phyloP scores from a whole-genome alignment of 2,113 vertebrate genomes.

The Notiomystis cincta region DNA sequence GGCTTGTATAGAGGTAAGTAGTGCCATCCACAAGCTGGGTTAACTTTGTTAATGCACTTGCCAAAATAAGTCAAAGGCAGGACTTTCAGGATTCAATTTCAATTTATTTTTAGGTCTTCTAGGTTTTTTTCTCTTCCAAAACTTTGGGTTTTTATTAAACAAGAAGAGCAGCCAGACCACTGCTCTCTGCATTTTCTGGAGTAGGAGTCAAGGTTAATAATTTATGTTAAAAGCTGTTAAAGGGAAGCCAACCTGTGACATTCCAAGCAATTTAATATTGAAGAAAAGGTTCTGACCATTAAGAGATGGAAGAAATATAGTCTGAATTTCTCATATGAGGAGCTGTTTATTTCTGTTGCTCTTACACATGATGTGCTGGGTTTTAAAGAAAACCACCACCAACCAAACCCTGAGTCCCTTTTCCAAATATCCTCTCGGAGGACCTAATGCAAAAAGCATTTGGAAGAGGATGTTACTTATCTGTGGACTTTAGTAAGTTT shows the following conservation, averaged over 20 bases:
- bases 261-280: background rate
- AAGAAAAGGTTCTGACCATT: background rate
- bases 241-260: background rate
- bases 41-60: background rate
- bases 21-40: background rate
- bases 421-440: background rate
- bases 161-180: background rate
- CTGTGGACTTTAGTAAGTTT: background rate
- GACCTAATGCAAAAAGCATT: background rate
- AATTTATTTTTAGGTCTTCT: background rate
- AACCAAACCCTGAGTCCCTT: background rate
- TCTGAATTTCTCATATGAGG: background rate
- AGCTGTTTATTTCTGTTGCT: background rate
- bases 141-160: background rate
- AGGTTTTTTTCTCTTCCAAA: background rate
- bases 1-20: constrained; percentile 28
- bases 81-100: background rate
- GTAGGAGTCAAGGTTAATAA: background rate
- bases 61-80: background rate
- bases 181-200: background rate
- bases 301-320: background rate
- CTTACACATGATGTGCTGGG: background rate
- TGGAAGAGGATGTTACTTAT: background rate
- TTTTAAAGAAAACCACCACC: background rate
- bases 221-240: background rate